Base-by-base conservation (phyloP, 1,140 invertebrate species). In the Stratiolaelaps scimitus region DNA sequence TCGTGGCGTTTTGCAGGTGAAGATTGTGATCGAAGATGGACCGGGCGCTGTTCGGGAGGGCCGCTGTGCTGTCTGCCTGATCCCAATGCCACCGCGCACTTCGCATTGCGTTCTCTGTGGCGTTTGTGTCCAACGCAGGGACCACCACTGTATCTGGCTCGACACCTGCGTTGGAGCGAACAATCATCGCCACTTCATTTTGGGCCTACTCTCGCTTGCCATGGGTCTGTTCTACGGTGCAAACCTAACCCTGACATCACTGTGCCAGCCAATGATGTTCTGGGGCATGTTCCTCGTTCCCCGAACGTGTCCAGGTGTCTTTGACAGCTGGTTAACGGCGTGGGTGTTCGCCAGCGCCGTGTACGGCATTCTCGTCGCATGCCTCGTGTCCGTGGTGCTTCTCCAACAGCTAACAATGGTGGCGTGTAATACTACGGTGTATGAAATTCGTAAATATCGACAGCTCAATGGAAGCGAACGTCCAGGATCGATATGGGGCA, bases 71-170 rank as follows among this genome's bases (percentile, higher is more conserved):
- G 23, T 60, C 34, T 60, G 53, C 10, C 53, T 60, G 13, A 4
- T 60, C 2, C 53, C 53, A 34, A 60, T 60, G 53, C 53, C 53
- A 1, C 53, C 53, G 53, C 53, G 53, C 17, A 60, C 53, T 15
- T 60, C 53, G 17, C 53, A 60, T 23, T 60, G 53, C 34, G 17
- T 60, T 23, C 26, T 60, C 15, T 60, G 53, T 34, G 53, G 53
- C 17, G 53, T 60, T 1, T 70, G 70, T 60, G 45, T 69, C 2
- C 60, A 71, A 40, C 71, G 71, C 20, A 74, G 74, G 73, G 73
- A 74, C 45, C 73, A 74, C 64, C 73, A 74, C 56, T 74, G 73
- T 48, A 71, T 74, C 64, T 74, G 73, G 73, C 71, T 74, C 13
- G 74, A 74, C 45, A 71, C 72, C 64, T 74, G 73, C 66, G 72